A percentile compares a stretch with the other conserved stretches of the same genome.
phyloP scores from a whole-genome alignment of 2,113 vertebrate species.

The Oxygymnocypris stewartii region DNA sequence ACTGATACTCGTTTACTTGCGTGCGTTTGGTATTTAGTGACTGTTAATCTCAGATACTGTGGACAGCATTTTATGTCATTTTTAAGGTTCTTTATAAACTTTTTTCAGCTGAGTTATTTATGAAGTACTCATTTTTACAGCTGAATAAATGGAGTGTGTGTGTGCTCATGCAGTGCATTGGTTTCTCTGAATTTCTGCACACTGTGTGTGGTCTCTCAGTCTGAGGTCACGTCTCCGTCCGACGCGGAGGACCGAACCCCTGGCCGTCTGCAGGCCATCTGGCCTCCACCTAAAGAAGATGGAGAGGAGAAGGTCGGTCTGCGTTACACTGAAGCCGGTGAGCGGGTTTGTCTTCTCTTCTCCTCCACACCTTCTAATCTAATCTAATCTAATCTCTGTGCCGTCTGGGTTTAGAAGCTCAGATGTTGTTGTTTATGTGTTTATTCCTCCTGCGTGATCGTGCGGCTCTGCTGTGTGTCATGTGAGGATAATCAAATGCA shows the following conservation, averaged over 20 bases:
- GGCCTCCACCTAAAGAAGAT: slow-evolving; percentile 94
- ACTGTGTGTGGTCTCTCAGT: slow-evolving; percentile 56
- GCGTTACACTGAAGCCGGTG: slow-evolving; percentile 98
- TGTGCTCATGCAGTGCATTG: background rate
- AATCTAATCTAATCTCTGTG: background rate
- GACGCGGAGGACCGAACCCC: slow-evolving; percentile 95
- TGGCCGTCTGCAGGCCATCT: slow-evolving; percentile 90
- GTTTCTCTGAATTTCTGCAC: background rate
- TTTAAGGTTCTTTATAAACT: background rate
- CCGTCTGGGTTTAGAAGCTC: background rate
- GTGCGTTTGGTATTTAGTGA: background rate
- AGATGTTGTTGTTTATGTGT: too few species aligned
- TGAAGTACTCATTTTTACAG: background rate
- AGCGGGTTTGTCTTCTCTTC: slow-evolving; percentile 45
- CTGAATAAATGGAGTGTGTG: background rate
- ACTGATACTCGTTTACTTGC: background rate
- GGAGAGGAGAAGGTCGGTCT: slow-evolving; percentile 95
- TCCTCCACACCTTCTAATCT: background rate
- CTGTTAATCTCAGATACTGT: background rate
- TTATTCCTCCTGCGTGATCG: background rate
- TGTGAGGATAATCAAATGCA: background rate
- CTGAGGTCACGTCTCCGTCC: slow-evolving; percentile 72
- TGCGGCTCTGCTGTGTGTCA: background rate
- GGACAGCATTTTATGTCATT: background rate
- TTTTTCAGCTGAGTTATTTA: background rate